A percentile compares a stretch with the other conserved stretches of the same genome.
Conservation (phyloP, 2,888 invertebrate species). For the Stictocephala bisonia region DNA sequence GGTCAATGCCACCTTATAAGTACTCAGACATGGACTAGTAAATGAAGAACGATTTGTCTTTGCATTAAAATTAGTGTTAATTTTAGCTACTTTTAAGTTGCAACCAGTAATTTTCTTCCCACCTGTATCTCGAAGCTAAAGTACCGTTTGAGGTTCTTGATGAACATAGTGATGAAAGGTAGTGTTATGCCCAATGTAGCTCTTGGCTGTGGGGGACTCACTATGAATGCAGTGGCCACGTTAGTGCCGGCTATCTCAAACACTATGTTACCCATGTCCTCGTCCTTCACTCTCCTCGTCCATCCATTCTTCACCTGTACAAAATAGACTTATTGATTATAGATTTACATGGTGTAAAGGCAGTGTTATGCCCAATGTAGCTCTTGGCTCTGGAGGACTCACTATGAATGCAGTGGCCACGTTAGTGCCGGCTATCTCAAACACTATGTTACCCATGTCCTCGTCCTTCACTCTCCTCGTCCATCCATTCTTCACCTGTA, state of each 20-base stretch:
- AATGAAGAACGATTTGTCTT: no score
- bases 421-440: conserved; percentile 94
- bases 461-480: conserved; percentile 95
- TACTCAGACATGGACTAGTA: background rate
- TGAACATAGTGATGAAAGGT: conserved; percentile 93
- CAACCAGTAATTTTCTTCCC: no score
- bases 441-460: conserved; percentile 91
- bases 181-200: conserved; percentile 92
- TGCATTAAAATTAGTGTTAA: no score
- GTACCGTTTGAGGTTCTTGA: conserved; percentile 94
- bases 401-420: conserved; percentile 94
- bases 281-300: conserved; percentile 94
- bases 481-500: conserved; percentile 83
- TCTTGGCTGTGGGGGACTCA: conserved; percentile 91
- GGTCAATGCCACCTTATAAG: background rate
- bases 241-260: conserved; percentile 94
- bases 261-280: conserved; percentile 93
- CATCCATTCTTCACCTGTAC: conserved; percentile 82
- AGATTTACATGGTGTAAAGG: no score
- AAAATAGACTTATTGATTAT: no score
- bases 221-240: conserved; percentile 93
- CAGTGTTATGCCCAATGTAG: conserved; percentile 90
- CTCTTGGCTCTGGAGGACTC: conserved; percentile 91
- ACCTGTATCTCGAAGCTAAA: conserved; percentile 97
- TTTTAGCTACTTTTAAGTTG: no score